These are phyloP conservation scores for Drusus annulatus DNA, from an alignment of 1,140 invertebrate species.

Conservation along the genomic window DNA sequence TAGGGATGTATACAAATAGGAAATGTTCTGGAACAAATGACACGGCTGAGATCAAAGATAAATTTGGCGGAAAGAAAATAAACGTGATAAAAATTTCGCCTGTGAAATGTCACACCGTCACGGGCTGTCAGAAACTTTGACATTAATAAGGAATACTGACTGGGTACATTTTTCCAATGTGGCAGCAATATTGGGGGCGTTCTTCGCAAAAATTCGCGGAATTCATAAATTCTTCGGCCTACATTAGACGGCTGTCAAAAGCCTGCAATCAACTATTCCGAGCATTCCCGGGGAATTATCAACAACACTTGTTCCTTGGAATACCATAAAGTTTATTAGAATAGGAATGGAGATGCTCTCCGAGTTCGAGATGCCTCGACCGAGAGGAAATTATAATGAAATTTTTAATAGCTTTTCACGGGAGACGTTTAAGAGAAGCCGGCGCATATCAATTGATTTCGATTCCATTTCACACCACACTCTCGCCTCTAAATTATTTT, in stretches of 20 bases:
- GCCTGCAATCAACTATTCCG: constrained; percentile 47
- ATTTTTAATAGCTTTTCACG: constrained; percentile 53
- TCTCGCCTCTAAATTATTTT: constrained; percentile 40
- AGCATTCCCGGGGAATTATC: constrained; percentile 48
- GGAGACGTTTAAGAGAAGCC: constrained; percentile 52
- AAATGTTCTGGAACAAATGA: not conserved
- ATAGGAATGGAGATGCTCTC: constrained; percentile 22
- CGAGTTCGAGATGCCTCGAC: constrained; percentile 2
- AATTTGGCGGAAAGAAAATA: constrained; percentile 19
- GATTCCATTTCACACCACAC: constrained; percentile 51
- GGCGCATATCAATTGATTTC: constrained; percentile 55
- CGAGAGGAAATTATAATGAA: constrained; percentile 53
- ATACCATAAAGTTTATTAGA: constrained; percentile 38
- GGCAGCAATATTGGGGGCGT: not conserved
- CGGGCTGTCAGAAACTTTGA: constrained; percentile 37
- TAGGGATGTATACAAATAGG: too few species aligned
- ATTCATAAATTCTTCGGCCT: constrained; percentile 31
- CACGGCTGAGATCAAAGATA: not conserved
- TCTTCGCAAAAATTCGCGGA: constrained; percentile 26
- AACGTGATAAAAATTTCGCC: constrained; percentile 33
- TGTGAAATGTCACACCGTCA: constrained; percentile 44
- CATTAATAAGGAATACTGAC: constrained; percentile 42
- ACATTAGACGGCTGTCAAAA: constrained; percentile 41
- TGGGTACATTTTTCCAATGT: constrained; percentile 27
- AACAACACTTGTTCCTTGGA: constrained; percentile 52